A percentile compares a stretch with the other conserved stretches of the same genome.
Evolutionary conservation across 2,888 invertebrate genomes (phyloP).

Genomic region (Cremastinae sp.): DNA sequence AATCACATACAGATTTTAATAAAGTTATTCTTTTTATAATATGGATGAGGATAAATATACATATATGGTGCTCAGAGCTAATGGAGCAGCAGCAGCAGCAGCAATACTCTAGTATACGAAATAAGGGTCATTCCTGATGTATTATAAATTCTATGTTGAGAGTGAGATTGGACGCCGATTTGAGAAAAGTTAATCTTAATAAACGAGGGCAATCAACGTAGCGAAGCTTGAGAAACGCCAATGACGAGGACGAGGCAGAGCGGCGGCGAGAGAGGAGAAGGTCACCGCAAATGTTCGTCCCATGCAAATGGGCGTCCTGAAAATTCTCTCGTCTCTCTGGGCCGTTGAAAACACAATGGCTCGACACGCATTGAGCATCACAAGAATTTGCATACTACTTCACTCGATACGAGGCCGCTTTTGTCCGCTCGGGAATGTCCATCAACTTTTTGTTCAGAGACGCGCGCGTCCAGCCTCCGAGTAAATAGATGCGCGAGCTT

Average conservation of each 20-base stretch:
- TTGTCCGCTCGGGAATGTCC: slow-evolving; percentile 79
- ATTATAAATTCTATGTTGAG: slow-evolving; percentile 44
- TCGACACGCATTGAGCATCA: slow-evolving; percentile 44
- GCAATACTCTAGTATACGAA: slow-evolving; percentile 4
- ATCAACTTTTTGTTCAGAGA: slow-evolving; percentile 79
- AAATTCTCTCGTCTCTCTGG: slow-evolving; percentile 51
- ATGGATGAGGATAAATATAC: too few relatives aligned
- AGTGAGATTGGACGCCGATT: slow-evolving; percentile 64
- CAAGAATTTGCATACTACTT: slow-evolving; percentile 78
- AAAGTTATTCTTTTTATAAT: too few relatives aligned
- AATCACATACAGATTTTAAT: too few relatives aligned
- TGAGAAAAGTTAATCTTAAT: slow-evolving; percentile 80
- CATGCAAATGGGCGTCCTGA: slow-evolving; percentile 77
- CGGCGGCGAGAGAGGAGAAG: too few relatives aligned
- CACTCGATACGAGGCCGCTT: slow-evolving; percentile 73
- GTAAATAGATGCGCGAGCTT: slow-evolving; percentile 76
- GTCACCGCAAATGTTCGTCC: slow-evolving; percentile 77
- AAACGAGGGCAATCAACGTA: slow-evolving; percentile 79
- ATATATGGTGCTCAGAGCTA: slow-evolving; percentile 3
- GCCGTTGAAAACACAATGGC: slow-evolving; percentile 37
- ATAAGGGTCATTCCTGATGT: slow-evolving; percentile 34
- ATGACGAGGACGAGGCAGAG: slow-evolving; percentile 51
- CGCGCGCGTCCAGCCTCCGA: slow-evolving; percentile 70
- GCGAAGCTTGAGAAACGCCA: slow-evolving; percentile 62
- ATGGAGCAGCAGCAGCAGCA: too few relatives aligned